A percentile compares a stretch with the other conserved stretches of the same genome.
Conservation (phyloP, 2,888 invertebrate genomes). For the Dicyrtoma fusca region DNA sequence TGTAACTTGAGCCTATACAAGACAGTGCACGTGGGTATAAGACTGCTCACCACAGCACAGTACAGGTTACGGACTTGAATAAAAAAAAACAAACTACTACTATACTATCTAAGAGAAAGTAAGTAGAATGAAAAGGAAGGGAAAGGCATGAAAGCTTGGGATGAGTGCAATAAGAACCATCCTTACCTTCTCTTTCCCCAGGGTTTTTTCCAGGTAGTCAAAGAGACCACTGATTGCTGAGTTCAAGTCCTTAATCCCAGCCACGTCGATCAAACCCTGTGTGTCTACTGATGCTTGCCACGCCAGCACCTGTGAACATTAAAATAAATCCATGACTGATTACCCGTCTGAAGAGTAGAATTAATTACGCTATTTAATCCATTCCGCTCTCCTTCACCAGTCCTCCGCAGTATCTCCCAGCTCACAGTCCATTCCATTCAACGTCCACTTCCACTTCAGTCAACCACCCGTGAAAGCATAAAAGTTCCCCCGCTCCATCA, state of each 20-base stretch:
- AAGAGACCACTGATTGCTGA: constrained; percentile 71
- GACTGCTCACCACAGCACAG: too few species aligned
- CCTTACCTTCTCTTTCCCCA: constrained; percentile 69
- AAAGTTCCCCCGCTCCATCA: not conserved
- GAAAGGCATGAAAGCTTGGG: not conserved
- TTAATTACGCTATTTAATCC: constrained; percentile 22
- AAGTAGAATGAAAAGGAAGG: not conserved
- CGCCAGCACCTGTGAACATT: constrained; percentile 63
- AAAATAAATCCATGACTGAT: constrained; percentile 21
- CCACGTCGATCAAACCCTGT: constrained; percentile 65
- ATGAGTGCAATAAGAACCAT: not conserved
- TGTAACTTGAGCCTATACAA: too few species aligned
- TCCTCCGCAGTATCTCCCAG: not conserved
- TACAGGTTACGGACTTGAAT: too few species aligned
- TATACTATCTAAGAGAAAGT: too few species aligned
- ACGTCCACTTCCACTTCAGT: not conserved
- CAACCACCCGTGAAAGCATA: not conserved
- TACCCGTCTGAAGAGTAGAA: constrained; percentile 3
- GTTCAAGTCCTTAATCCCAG: constrained; percentile 64
- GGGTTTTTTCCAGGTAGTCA: constrained; percentile 70
- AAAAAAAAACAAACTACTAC: too few species aligned
- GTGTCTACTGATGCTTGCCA: constrained; percentile 69
- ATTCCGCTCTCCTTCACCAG: not conserved
- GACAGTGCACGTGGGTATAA: too few species aligned
- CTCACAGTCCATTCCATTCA: not conserved